Conservation (phyloP, 2,888 invertebrate genomes). For the Choristoneura rosaceana region DNA sequence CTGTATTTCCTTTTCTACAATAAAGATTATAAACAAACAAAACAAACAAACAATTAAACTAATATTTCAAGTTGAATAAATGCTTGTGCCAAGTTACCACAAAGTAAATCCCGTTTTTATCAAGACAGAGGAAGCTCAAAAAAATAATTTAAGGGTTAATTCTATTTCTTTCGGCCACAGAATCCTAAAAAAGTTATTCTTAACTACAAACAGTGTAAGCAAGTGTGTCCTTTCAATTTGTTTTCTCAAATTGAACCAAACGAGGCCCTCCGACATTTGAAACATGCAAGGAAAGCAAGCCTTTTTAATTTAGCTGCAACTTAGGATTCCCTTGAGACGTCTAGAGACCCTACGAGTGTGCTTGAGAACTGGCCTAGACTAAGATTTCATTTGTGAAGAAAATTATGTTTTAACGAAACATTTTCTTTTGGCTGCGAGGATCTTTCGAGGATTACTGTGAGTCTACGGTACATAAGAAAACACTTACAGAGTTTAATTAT, state of each 20-base stretch:
- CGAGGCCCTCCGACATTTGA: background rate
- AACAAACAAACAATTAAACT: too few relatives aligned
- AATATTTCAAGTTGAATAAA: too few relatives aligned
- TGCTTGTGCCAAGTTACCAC: too few relatives aligned
- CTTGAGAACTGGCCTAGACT: slow-evolving; percentile 41
- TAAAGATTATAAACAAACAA: too few relatives aligned
- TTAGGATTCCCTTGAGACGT: slow-evolving; percentile 47
- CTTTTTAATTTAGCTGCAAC: slow-evolving; percentile 20
- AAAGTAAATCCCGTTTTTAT: too few relatives aligned
- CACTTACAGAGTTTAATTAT: background rate
- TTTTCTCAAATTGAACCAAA: background rate
- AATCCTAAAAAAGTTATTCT: too few relatives aligned
- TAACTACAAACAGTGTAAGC: too few relatives aligned
- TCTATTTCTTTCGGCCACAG: too few relatives aligned
- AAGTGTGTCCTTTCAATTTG: too few relatives aligned
- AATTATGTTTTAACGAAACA: slow-evolving; percentile 24
- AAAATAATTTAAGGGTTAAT: too few relatives aligned
- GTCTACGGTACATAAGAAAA: background rate
- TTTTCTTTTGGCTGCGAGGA: slow-evolving; percentile 6
- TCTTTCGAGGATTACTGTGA: background rate
- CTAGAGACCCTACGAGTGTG: slow-evolving; percentile 49
- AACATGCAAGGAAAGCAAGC: slow-evolving; percentile 3
- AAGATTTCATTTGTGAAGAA: slow-evolving; percentile 26
- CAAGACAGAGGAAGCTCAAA: too few relatives aligned
- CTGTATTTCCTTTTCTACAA: too few relatives aligned